A percentile compares a stretch with the other conserved stretches of the same genome.
phyloP scores from a whole-genome alignment of 2,797 vertebrate species.

The Hippopotamyrus pictus region DNA sequence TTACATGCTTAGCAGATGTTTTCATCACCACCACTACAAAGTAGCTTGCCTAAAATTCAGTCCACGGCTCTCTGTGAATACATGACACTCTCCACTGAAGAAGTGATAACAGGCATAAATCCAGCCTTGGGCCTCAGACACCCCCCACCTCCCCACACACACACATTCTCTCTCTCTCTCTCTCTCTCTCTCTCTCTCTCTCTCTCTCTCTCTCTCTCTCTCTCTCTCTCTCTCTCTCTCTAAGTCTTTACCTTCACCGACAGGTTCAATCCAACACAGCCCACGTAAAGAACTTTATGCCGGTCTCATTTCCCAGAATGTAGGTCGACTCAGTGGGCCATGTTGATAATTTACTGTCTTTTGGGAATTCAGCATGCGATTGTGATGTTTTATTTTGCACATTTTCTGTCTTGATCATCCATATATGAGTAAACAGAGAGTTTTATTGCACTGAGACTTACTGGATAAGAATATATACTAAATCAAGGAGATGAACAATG shows the following conservation, averaged over 20 bases:
- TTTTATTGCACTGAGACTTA: not conserved
- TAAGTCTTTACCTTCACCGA: not conserved
- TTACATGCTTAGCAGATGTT: constrained; percentile 4
- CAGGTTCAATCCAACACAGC: not conserved
- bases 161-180: not conserved
- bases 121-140: not conserved
- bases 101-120: not conserved
- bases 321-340: not conserved
- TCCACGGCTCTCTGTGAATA: not conserved
- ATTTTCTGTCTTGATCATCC: not conserved
- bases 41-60: not conserved
- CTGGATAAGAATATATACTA: not conserved
- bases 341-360: not conserved
- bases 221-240: not conserved
- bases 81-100: not conserved
- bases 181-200: too few species aligned
- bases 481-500: not conserved
- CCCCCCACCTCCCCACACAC: not conserved
- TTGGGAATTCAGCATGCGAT: not conserved
- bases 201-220: too few species aligned
- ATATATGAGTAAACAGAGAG: not conserved
- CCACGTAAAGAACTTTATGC: not conserved
- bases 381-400: not conserved
- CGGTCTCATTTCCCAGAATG: not conserved
- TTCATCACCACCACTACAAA: not conserved